Evolutionary conservation across 2,797 vertebrate species (phyloP), one percentile per base, ranked within the genome.

Genomic region (Hapalemur alaotrensis): DNA sequence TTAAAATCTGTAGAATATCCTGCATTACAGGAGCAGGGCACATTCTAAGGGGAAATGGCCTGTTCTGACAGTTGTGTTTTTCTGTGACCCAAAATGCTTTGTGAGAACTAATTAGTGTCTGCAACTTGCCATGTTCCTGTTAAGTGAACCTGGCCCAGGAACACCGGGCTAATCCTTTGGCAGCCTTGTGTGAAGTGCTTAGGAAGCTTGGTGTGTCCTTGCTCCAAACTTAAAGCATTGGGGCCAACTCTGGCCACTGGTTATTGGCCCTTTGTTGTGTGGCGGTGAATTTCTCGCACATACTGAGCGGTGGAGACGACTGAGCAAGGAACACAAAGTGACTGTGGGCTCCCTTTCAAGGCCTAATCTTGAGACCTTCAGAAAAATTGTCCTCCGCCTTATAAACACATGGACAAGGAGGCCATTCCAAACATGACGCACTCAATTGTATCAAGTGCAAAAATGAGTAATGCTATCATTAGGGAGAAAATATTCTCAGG

Each of bases 201-300:
- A 41, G 87, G 95, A 94, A 97, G 97, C 89, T 72, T 90, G 54
- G 32, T 43, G 79, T 97, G 95, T 95, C 95, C 97, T 97, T 96
- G 61, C 89, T 85, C 86, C 81, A 96, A 93, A 50, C 93, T 97
- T 88, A 92, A 5, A 76, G 69, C 18, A 5, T 17, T 32, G 12
- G 35, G 87, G 76, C 86, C 91, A 69, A 23, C 48, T 87, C 67
- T 52, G 43, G 20, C 20, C 43, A 13, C 81, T 75, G 75, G 61
- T 54, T 67, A 4, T 78, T 83, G 82, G 76, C 83, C 63, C 23
- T 76, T 73, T n/a, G 63, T 92, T 89, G 75, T 93, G 48, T 2
- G 9, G 13, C 38, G 43, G 35, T 48, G 59, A 92, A 67, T 72
- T 92, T 97, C 86, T 86, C 82, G 78, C 63, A 78, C 7, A 35